Conservation (phyloP, 2,797 vertebrate genomes). For the Florisuga fusca region DNA sequence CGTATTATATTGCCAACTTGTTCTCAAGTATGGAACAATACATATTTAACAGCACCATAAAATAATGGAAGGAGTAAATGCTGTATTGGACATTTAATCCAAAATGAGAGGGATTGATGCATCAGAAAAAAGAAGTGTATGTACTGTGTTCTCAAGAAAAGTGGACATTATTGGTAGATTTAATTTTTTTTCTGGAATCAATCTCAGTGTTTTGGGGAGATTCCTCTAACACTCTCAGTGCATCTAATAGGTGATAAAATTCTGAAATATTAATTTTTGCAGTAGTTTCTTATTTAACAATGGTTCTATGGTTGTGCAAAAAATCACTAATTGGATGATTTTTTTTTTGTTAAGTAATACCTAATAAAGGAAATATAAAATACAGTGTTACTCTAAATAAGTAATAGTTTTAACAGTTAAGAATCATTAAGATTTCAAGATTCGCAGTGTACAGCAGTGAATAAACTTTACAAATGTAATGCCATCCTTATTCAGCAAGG, state of each 20-base stretch:
- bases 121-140: neutral
- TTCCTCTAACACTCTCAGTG: neutral
- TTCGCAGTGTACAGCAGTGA: neutral
- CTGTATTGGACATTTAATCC: neutral
- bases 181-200: neutral
- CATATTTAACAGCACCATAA: neutral
- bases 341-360: neutral
- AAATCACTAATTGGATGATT: neutral
- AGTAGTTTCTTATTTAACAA: neutral
- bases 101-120: neutral
- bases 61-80: slow-evolving; percentile 27
- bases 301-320: neutral
- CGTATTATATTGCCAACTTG: neutral
- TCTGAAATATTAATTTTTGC: neutral
- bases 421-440: neutral
- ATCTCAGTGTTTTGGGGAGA: neutral
- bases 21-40: neutral
- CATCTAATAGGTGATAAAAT: neutral
- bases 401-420: neutral
- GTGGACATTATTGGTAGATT: neutral
- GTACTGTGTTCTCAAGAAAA: neutral
- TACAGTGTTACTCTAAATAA: neutral
- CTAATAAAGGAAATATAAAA: neutral
- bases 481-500: neutral
- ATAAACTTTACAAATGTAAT: slow-evolving; percentile 18